phyloP scores from a whole-genome alignment of 2,888 invertebrate species.

The Gasteruption jaculator region DNA sequence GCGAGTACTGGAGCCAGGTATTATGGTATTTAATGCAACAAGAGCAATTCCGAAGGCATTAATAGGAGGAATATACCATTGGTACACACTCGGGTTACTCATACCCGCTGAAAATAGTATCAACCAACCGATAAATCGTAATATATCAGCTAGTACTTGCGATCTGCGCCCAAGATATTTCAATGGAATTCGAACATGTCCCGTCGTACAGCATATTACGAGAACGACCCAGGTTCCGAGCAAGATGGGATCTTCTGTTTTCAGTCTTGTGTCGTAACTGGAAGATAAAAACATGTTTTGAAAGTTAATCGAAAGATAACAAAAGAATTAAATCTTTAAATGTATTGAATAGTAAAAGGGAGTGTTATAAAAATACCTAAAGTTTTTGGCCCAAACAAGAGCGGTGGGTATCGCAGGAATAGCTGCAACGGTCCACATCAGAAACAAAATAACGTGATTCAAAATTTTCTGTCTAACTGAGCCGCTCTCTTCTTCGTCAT shows the following conservation, averaged over 20 bases:
- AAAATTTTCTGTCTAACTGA: constrained; percentile 53
- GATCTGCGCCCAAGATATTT: constrained; percentile 22
- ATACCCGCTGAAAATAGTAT: constrained; percentile 34
- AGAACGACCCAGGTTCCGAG: constrained; percentile 40
- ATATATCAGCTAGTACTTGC: constrained; percentile 30
- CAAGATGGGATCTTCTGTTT: constrained; percentile 41
- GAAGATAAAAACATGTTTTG: constrained; percentile 16
- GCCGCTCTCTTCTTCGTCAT: constrained; percentile 25
- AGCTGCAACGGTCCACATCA: constrained; percentile 64
- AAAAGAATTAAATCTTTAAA: constrained; percentile 3
- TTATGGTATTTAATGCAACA: constrained; percentile 31
- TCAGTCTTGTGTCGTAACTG: constrained; percentile 39
- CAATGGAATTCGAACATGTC: constrained; percentile 34
- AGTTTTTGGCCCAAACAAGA: constrained; percentile 77
- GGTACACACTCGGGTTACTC: constrained; percentile 35
- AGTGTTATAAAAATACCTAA: constrained; percentile 58
- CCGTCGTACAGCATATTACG: constrained; percentile 35
- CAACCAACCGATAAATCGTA: constrained; percentile 39
- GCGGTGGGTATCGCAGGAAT: constrained; percentile 69
- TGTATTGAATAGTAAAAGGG: constrained; percentile 8
- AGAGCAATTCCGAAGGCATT: constrained; percentile 29
- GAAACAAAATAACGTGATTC: constrained; percentile 70
- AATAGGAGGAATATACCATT: constrained; percentile 42
- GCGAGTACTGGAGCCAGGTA: no score
- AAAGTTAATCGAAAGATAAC: constrained; percentile 6